These are phyloP conservation scores for Sylvia atricapilla DNA, from an alignment of 2,113 vertebrate genomes.

Conservation along the genomic window DNA sequence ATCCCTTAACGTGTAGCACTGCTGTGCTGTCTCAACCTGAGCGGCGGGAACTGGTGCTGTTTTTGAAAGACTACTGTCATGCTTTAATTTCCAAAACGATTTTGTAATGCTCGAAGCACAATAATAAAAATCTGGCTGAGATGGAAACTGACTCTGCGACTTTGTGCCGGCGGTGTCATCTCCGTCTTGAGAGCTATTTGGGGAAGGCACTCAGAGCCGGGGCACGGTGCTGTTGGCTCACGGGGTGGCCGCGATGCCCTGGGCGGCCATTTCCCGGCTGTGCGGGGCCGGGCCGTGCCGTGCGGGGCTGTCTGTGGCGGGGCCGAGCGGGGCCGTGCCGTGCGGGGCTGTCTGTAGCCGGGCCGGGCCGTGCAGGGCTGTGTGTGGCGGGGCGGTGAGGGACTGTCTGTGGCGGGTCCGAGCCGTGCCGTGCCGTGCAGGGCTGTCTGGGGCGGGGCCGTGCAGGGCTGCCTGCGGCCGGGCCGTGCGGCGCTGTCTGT, in stretches of 20 bases:
- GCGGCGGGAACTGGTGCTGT: accelerated
- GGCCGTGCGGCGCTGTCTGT: no score
- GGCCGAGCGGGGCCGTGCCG: no score
- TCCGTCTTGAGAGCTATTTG: background rate
- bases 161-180: background rate
- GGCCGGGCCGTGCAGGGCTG: background rate
- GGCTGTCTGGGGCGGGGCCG: no score
- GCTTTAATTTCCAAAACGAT: background rate
- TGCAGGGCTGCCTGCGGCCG: no score
- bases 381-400: background rate
- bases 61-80: background rate
- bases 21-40: accelerated
- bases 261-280: accelerated
- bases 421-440: background rate
- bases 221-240: accelerated
- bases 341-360: background rate
- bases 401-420: no score
- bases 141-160: background rate
- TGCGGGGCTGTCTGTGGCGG: no score
- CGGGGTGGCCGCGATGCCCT: accelerated
- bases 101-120: background rate
- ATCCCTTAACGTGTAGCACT: background rate
- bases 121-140: background rate
- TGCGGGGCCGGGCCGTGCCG: no score
- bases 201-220: background rate